Evolutionary conservation across 2,797 vertebrate species (phyloP), one percentile per base, ranked within the genome.

Genomic region (Oreortyx pictus): DNA sequence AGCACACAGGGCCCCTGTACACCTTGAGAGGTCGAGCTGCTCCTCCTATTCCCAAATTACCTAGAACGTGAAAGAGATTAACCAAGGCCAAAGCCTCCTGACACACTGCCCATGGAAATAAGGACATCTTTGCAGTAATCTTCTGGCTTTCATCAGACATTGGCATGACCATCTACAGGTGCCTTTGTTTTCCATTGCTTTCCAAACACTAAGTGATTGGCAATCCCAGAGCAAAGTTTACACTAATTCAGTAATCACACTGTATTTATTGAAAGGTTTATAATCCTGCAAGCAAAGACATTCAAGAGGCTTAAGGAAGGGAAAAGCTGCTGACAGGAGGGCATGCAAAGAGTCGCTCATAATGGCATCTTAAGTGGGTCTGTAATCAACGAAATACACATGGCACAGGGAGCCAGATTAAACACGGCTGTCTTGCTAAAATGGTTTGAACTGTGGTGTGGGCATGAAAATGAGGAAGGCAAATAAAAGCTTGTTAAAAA

Each of bases 341-440:
- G 60, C 90, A 91, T 29, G 91, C 71, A 93, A 87, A 86, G 94
- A 96, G 92, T 91, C 95, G 88, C 64, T 93, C 93, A 78, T 87
- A 95, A 95, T 25, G 75, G 94, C 94, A 93, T 96, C 70, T 96
- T 95, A 94, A 96, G 87, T 95, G 78, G 86, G 91, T 86, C 96
- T 96, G 91, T 96, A 97, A 97, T 96, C 97, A 95, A 94, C 56
- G 10, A 84, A 79, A 94, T 78, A 79, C 95, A 96, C 82, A 91
- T 74, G 87, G 95, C 91, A 79, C 74, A 31, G 19, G 78, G 85
- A 90, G 83, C 66, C 92, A 94, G 97, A 96, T 97, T 97, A 97
- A 94, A 86, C 79, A 79, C 35, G 41, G 44, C 62, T 1, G 0
- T 85, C 95, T 93, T 82, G 79, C 91, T 96, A 78, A 93, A 95